These are phyloP conservation scores for Dioctria linearis DNA, from an alignment of 2,888 invertebrate species.

Conservation along the genomic window DNA sequence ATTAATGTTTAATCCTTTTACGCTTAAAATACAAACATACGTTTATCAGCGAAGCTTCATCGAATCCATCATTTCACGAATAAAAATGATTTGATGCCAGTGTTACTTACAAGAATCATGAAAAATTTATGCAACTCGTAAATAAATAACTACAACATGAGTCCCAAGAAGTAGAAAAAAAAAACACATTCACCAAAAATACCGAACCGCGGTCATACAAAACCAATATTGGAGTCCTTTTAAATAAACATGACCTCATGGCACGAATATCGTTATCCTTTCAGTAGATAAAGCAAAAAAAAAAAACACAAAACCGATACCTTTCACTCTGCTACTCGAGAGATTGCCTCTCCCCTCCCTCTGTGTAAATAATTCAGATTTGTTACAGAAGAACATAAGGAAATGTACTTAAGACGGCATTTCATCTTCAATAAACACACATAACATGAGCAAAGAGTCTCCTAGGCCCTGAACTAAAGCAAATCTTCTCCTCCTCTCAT, in stretches of 20 bases:
- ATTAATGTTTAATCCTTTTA: no score
- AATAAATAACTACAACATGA: constrained; percentile 37
- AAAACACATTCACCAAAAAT: constrained; percentile 9
- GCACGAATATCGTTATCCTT: constrained; percentile 47
- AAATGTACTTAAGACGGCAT: constrained; percentile 54
- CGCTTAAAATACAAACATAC: no score
- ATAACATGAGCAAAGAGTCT: constrained; percentile 44
- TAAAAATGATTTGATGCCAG: constrained; percentile 37
- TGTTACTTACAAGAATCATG: constrained; percentile 27
- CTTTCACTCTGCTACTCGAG: not conserved
- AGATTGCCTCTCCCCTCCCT: constrained; percentile 6
- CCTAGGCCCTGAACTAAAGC: constrained; percentile 22
- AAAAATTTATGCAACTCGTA: constrained; percentile 41
- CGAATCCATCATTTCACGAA: constrained; percentile 13
- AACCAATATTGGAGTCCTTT: constrained; percentile 53
- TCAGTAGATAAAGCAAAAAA: constrained; percentile 19
- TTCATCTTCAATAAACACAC: constrained; percentile 57
- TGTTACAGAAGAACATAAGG: constrained; percentile 53
- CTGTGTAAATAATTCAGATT: constrained; percentile 55
- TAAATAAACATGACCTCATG: constrained; percentile 49
- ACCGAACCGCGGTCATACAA: constrained; percentile 35
- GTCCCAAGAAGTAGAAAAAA: not conserved
- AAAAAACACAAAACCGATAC: constrained; percentile 9
- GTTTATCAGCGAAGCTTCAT: not conserved
- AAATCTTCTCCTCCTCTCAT: not conserved